These are phyloP conservation scores for Rhagium mordax DNA, from an alignment of 2,888 invertebrate species.

Conservation along the genomic window DNA sequence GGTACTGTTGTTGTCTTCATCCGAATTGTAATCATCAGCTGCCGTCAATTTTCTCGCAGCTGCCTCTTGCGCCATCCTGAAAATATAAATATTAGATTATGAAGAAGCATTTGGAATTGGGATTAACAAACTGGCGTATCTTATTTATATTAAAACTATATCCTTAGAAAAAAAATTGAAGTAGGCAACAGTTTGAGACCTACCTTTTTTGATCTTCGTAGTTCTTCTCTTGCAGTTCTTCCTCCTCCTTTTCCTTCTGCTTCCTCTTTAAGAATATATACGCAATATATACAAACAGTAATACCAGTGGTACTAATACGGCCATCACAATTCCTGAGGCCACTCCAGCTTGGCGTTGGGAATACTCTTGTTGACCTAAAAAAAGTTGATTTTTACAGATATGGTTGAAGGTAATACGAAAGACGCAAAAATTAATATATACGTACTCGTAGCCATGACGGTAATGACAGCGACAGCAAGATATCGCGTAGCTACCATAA, in stretches of 20 bases:
- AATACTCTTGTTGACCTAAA: conserved; percentile 86
- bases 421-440: too few species aligned
- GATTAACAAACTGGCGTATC: too few species aligned
- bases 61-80: conserved; percentile 62
- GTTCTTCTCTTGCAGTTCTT: conserved; percentile 49
- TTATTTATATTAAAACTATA: too few species aligned
- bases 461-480: too few species aligned
- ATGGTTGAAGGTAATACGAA: too few species aligned
- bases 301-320: conserved; percentile 82
- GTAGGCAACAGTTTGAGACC: too few species aligned
- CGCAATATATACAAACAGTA: conserved; percentile 75
- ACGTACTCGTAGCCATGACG: too few species aligned
- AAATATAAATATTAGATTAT: too few species aligned
- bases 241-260: conserved; percentile 59
- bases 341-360: conserved; percentile 82
- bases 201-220: conserved; percentile 51
- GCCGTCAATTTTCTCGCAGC: conserved; percentile 63
- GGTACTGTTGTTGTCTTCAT: conserved; percentile 59
- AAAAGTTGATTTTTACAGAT: neutral
- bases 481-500: too few species aligned
- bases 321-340: conserved; percentile 85
- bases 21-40: conserved; percentile 61
- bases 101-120: neutral
- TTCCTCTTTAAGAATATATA: conserved; percentile 62
- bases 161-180: too few species aligned